Evolutionary conservation across 2,797 vertebrate genomes (phyloP).

Genomic region (Clarias platycephalus): DNA sequence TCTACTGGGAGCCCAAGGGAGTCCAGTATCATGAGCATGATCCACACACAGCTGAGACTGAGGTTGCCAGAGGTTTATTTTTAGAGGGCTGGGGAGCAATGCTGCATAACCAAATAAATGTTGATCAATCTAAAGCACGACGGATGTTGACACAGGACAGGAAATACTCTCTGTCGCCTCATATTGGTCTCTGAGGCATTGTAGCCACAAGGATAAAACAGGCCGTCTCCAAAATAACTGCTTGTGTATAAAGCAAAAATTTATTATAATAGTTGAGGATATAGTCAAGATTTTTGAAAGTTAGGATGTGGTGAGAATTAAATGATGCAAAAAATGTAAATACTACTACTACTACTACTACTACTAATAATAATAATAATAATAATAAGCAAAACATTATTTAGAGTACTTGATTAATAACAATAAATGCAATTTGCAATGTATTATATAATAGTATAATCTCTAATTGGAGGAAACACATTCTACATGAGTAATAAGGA

Average conservation of each 20-base stretch:
- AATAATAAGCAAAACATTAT: background rate
- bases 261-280: background rate
- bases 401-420: background rate
- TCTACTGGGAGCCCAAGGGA: slow-evolving; percentile 11
- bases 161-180: slow-evolving; percentile 22
- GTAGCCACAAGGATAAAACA: slow-evolving; percentile 15
- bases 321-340: background rate
- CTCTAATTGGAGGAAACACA: no score
- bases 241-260: background rate
- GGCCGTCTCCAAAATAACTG: background rate
- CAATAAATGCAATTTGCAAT: background rate
- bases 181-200: slow-evolving; percentile 23
- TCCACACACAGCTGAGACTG: slow-evolving; percentile 39
- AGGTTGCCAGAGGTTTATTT: slow-evolving; percentile 54
- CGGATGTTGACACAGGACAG: slow-evolving; percentile 42
- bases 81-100: slow-evolving; percentile 43
- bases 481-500: no score
- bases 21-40: slow-evolving; percentile 23
- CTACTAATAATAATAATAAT: background rate
- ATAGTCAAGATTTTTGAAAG: background rate
- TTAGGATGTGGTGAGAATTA: background rate
- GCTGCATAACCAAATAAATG: slow-evolving; percentile 57
- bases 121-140: slow-evolving; percentile 47
- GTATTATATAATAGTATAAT: no score
- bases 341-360: no score